Conservation (phyloP, 2,888 invertebrate genomes). For the Amphimallon solstitiale region DNA sequence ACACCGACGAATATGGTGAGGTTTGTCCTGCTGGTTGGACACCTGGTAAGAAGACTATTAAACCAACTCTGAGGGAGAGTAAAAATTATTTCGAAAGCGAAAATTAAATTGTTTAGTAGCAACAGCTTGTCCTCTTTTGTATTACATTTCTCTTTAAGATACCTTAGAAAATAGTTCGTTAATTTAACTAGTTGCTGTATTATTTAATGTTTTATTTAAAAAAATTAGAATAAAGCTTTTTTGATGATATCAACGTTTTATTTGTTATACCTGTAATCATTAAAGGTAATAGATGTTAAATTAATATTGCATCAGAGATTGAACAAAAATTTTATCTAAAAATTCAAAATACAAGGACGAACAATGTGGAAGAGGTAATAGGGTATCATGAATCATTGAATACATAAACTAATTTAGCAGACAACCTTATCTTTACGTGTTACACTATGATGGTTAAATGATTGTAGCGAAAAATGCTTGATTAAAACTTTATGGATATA, state of each 20-base stretch:
- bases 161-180: constrained; percentile 11
- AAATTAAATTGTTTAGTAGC: constrained; percentile 41
- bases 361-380: not conserved
- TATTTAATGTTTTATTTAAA: constrained; percentile 16
- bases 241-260: not conserved
- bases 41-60: constrained; percentile 92
- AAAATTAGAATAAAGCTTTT: constrained; percentile 1
- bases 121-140: not conserved
- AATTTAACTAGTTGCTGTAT: constrained; percentile 25
- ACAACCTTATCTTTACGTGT: constrained; percentile 14
- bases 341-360: no score
- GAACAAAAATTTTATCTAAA: no score
- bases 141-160: constrained; percentile 26
- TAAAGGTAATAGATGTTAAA: not conserved
- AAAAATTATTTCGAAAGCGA: constrained; percentile 73
- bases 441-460: not conserved
- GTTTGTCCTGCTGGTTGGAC: constrained; percentile 96
- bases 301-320: not conserved
- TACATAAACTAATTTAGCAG: not conserved
- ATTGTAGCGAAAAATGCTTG: not conserved
- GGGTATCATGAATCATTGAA: constrained; percentile 7
- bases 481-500: constrained; percentile 14
- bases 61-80: constrained; percentile 84
- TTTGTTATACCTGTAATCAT: not conserved
- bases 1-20: constrained; percentile 92